These are phyloP conservation scores for Pollenia angustigena DNA, from an alignment of 2,888 invertebrate species.

Conservation along the genomic window DNA sequence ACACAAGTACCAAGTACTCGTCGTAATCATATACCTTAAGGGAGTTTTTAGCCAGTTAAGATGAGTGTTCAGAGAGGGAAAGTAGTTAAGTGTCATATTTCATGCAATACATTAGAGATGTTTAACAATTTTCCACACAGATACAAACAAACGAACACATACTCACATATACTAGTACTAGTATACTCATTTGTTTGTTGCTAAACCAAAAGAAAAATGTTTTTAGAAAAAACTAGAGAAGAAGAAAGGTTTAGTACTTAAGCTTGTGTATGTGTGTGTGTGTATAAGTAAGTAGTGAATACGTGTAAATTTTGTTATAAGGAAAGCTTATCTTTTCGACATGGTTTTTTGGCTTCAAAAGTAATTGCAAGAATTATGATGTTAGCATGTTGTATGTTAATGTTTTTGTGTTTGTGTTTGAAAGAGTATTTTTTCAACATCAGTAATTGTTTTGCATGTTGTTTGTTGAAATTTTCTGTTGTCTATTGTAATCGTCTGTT, in stretches of 20 bases:
- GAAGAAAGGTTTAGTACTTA: background rate
- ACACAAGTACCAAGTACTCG: slow-evolving; percentile 18
- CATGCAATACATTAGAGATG: slow-evolving; percentile 69
- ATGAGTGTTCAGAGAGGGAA: slow-evolving; percentile 30
- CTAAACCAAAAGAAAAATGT: slow-evolving; percentile 9
- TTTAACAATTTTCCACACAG: slow-evolving; percentile 63
- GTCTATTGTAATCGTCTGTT: slow-evolving; percentile 43
- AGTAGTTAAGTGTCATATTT: slow-evolving; percentile 70
- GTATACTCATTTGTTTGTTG: slow-evolving; percentile 15
- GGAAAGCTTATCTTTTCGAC: slow-evolving; percentile 62
- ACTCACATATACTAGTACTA: background rate
- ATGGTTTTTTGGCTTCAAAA: slow-evolving; percentile 50
- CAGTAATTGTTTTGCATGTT: slow-evolving; percentile 62
- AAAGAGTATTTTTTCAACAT: slow-evolving; percentile 9
- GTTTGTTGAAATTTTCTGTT: slow-evolving; percentile 40
- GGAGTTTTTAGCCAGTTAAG: slow-evolving; percentile 64
- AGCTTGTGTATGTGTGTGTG: background rate
- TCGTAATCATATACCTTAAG: slow-evolving; percentile 63
- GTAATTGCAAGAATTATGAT: slow-evolving; percentile 71
- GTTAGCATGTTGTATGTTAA: slow-evolving; percentile 53
- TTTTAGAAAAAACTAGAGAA: slow-evolving; percentile 3
- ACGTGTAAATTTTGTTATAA: slow-evolving; percentile 54
- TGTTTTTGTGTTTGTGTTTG: slow-evolving; percentile 4
- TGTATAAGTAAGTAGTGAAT: background rate
- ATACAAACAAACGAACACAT: slow-evolving; percentile 2